Percentiles rank a stretch among this genome's conserved stretches.
Evolutionary conservation across 2,113 vertebrate species (phyloP).

Genomic region (Gymnorhina tibicen): DNA sequence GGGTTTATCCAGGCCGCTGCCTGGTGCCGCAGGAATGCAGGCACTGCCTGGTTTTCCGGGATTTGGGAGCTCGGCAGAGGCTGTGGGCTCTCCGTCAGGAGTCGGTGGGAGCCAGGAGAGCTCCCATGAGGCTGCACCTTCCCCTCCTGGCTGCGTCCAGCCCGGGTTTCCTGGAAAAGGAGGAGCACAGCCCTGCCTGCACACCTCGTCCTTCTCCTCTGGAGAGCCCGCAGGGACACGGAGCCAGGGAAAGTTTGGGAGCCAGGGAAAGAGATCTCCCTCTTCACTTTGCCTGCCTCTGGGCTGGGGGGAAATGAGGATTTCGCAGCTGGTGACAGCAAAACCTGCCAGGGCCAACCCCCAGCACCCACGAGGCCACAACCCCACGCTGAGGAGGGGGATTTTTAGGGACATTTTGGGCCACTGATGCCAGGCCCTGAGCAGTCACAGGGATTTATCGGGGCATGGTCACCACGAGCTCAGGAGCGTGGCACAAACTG

Average conservation of each 20-base stretch:
- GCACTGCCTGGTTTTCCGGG: neutral
- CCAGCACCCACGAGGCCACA: neutral
- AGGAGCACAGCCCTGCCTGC: neutral
- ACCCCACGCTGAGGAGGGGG: neutral
- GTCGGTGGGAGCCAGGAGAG: neutral
- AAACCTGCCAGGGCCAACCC: neutral
- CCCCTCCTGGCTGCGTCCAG: neutral
- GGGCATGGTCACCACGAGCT: neutral
- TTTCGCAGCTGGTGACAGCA: neutral
- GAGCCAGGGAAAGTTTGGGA: neutral
- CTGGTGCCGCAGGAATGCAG: neutral
- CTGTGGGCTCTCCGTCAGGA: neutral
- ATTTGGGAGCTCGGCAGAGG: neutral
- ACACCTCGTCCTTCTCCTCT: neutral
- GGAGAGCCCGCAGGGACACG: neutral
- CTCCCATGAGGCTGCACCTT: fast-evolving
- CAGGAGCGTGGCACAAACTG: neutral
- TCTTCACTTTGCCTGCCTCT: neutral
- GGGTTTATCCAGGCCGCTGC: neutral
- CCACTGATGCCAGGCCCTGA: neutral
- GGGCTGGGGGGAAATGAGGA: neutral
- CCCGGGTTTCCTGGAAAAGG: neutral
- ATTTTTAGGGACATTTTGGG: neutral
- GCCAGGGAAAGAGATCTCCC: neutral
- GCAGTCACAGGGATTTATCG: neutral